Evolutionary conservation across 1,140 invertebrate species (phyloP).

Genomic region (Drosophila jambulina): DNA sequence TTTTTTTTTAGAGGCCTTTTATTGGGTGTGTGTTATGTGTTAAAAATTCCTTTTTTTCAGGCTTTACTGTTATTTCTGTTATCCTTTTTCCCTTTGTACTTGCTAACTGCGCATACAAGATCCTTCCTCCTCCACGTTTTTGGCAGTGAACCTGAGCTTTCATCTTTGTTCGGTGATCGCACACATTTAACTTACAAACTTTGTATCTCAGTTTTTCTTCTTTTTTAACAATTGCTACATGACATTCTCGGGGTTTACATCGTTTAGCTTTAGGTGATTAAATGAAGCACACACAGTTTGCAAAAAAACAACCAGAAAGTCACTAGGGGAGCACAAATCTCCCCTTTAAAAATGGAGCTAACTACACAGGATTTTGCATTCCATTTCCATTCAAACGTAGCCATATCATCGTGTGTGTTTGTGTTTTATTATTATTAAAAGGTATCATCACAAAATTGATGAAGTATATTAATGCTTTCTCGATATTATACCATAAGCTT

Average conservation of each 20-base stretch:
- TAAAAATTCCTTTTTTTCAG: constrained; percentile 43
- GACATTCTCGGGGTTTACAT: constrained; percentile 15
- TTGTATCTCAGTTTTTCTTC: constrained; percentile 5
- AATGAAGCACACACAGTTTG: constrained; percentile 59
- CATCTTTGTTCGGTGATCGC: constrained; percentile 74
- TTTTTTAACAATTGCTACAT: constrained; percentile 15
- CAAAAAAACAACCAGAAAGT: constrained; percentile 69
- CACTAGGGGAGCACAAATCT: neutral
- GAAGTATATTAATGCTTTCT: constrained; percentile 60
- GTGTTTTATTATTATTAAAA: constrained; percentile 50
- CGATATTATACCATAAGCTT: constrained; percentile 56
- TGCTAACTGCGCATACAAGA: constrained; percentile 49
- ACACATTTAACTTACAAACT: constrained; percentile 60
- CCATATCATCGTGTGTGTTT: constrained; percentile 33
- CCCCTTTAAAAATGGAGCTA: constrained; percentile 24
- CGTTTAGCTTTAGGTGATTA: constrained; percentile 3
- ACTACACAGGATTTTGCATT: constrained; percentile 49
- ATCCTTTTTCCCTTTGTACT: constrained; percentile 30
- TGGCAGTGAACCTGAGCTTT: constrained; percentile 85
- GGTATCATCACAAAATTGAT: constrained; percentile 80
- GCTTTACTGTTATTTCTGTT: constrained; percentile 35
- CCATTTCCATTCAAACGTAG: constrained; percentile 31
- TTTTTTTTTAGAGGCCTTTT: constrained; percentile 1
- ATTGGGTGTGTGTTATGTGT: neutral
- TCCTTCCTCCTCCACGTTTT: constrained; percentile 78